A percentile compares a stretch with the other conserved stretches of the same genome.
Conservation (phyloP, 1,140 invertebrate genomes). For the Cylas formicarius region DNA sequence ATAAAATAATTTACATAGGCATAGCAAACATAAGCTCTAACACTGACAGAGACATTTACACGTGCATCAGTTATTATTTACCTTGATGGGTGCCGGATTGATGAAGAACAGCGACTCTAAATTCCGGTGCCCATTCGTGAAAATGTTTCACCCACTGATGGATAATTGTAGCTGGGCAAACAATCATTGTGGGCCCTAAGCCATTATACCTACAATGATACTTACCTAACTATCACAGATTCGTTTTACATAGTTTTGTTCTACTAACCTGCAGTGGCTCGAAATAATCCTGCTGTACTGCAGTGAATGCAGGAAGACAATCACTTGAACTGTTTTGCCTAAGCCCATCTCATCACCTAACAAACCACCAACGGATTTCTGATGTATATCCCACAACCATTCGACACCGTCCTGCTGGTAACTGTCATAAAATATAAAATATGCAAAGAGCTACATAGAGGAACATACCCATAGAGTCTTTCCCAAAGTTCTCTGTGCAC, state of each 20-base stretch:
- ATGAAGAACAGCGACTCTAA: constrained; percentile 80
- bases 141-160: constrained; percentile 96
- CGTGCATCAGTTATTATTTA: constrained; percentile 26
- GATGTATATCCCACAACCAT: constrained; percentile 89
- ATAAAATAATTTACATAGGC: constrained; percentile 1
- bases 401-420: constrained; percentile 75
- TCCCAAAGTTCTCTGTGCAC: constrained; percentile 75
- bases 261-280: constrained; percentile 27
- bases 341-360: constrained; percentile 87
- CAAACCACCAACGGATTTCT: constrained; percentile 71
- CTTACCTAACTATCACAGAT: constrained; percentile 30
- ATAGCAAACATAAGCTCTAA: too few species aligned
- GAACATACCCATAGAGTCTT: constrained; percentile 70
- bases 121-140: constrained; percentile 84
- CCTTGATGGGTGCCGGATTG: constrained; percentile 72
- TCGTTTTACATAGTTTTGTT: too few species aligned
- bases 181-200: constrained; percentile 78
- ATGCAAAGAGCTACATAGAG: constrained; percentile 17
- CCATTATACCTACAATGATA: constrained; percentile 43
- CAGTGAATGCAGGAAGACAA: constrained; percentile 69
- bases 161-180: constrained; percentile 89
- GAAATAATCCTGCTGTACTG: constrained; percentile 45
- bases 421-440: constrained; percentile 37
- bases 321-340: constrained; percentile 84
- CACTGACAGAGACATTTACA: too few species aligned